Evolutionary conservation across 2,797 vertebrate genomes (phyloP).

Genomic region (Sebastes jordani): DNA sequence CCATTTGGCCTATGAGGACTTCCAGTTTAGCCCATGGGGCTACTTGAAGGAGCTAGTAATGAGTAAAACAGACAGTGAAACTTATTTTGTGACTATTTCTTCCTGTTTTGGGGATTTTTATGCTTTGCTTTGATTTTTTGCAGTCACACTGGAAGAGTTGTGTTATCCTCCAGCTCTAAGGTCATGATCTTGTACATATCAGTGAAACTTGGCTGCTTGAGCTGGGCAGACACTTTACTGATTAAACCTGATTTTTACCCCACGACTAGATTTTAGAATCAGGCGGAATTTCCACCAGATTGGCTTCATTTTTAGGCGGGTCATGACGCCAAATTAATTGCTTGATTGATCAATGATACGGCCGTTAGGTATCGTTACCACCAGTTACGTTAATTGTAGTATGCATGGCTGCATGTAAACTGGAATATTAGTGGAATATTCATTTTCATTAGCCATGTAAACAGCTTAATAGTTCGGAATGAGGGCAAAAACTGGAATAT

Average conservation of each 20-base stretch:
- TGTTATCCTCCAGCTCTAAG: not conserved
- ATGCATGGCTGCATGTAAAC: too few relatives aligned
- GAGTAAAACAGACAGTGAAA: constrained; percentile 39
- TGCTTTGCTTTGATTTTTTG: not conserved
- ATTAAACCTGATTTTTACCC: not conserved
- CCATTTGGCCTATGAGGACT: constrained; percentile 48
- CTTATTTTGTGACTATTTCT: constrained; percentile 1
- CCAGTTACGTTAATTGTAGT: too few relatives aligned
- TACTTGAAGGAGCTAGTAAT: constrained; percentile 33
- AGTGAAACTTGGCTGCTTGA: not conserved
- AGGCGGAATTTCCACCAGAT: not conserved
- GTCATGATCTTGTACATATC: not conserved
- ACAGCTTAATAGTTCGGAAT: too few relatives aligned
- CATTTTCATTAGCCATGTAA: too few relatives aligned
- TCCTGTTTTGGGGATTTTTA: not conserved
- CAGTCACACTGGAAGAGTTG: not conserved
- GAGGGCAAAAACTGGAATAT: not conserved
- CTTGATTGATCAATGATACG: not conserved
- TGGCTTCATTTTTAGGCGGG: not conserved
- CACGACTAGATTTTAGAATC: not conserved
- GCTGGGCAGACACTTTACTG: not conserved
- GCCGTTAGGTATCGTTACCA: accelerated
- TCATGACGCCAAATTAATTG: not conserved
- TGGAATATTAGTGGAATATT: too few relatives aligned
- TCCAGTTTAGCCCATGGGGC: constrained; percentile 51